Percentiles rank a stretch among this genome's conserved stretches.
phyloP scores from a whole-genome alignment of 2,797 vertebrate species.

The Decapterus maruadsi region DNA sequence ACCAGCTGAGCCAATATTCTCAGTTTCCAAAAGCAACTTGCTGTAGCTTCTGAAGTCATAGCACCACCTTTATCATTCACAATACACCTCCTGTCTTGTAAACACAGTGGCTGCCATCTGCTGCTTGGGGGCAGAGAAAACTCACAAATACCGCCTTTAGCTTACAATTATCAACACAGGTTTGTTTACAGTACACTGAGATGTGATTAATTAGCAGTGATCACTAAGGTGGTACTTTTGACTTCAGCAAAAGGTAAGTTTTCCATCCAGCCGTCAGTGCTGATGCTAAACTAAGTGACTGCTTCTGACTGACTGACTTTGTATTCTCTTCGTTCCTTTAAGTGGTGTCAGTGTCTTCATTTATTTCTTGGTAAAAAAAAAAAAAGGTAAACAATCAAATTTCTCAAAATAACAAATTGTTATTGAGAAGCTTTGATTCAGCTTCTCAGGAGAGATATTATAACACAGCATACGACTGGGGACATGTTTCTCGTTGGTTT shows the following conservation, averaged over 20 bases:
- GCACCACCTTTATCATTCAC: no score
- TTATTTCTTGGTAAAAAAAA: neutral
- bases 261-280: neutral
- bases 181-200: neutral
- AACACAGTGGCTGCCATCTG: no score
- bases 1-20: no score
- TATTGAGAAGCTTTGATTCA: slow-evolving; percentile 20
- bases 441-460: slow-evolving; percentile 36
- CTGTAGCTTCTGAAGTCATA: no score
- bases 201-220: neutral
- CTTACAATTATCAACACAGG: no score
- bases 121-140: no score
- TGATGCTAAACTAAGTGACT: neutral
- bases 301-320: no score
- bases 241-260: neutral
- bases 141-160: no score
- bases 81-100: no score
- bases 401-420: neutral
- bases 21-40: no score
- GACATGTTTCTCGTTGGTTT: slow-evolving; percentile 46
- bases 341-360: neutral
- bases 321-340: no score
- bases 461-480: slow-evolving; percentile 44
- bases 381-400: neutral
- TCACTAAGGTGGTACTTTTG: no score